A percentile compares a stretch with the other conserved stretches of the same genome.
phyloP scores from a whole-genome alignment of 2,888 invertebrate genomes.

The Aphodius granarius region DNA sequence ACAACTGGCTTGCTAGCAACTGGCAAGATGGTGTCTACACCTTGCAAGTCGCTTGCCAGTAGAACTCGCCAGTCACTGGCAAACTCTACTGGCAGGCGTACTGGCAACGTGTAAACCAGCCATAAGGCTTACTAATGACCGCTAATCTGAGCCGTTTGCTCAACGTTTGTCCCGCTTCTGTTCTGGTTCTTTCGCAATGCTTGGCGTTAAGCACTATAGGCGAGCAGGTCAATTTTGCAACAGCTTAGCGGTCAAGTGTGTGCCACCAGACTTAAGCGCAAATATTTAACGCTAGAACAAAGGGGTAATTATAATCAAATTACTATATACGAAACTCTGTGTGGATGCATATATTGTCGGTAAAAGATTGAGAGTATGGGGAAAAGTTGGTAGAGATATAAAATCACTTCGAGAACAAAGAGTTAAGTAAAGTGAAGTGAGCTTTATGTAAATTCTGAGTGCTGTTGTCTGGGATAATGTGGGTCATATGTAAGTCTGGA shows the following conservation, averaged over 20 bases:
- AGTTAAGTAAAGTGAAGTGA: slow-evolving; percentile 24
- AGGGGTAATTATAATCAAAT: not conserved
- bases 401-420: slow-evolving; percentile 27
- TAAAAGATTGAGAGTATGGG: slow-evolving; percentile 3
- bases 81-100: too few species aligned
- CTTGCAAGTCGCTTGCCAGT: too few species aligned
- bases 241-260: not conserved
- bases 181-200: not conserved
- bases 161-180: not conserved
- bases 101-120: too few species aligned
- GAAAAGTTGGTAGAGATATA: slow-evolving; percentile 12
- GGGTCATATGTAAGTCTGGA: slow-evolving; percentile 28
- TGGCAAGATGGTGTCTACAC: too few species aligned
- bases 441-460: slow-evolving; percentile 25
- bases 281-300: not conserved
- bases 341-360: not conserved
- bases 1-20: too few species aligned
- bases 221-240: not conserved
- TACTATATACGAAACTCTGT: not conserved
- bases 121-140: not conserved
- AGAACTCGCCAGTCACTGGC: too few species aligned
- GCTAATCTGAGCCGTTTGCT: not conserved
- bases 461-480: slow-evolving; percentile 27
- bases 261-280: not conserved
- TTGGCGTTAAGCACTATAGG: not conserved